A percentile compares a stretch with the other conserved stretches of the same genome.
phyloP scores from a whole-genome alignment of 2,797 vertebrate species.

The Cygnus olor region DNA sequence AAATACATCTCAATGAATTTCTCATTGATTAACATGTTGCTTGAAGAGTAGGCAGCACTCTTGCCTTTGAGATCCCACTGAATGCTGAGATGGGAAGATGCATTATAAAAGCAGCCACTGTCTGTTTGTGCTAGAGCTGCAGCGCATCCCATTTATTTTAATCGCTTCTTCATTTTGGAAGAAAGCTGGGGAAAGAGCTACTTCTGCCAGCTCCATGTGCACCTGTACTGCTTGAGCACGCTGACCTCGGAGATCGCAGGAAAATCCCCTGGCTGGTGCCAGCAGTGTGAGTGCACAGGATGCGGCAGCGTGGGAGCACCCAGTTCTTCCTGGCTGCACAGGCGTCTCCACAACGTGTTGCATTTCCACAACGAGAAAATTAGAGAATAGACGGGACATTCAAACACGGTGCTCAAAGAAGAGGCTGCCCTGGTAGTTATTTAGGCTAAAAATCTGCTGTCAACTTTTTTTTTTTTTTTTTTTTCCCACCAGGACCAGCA shows the following conservation, averaged over 20 bases:
- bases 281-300: neutral
- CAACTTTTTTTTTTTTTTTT: neutral
- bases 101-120: neutral
- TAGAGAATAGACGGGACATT: neutral
- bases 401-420: neutral
- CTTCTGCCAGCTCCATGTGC: neutral
- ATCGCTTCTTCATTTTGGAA: neutral
- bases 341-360: neutral
- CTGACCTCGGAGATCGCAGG: neutral
- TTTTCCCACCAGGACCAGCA: neutral
- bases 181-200: neutral
- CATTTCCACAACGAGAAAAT: neutral
- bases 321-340: neutral
- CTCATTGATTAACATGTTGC: neutral
- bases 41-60: neutral
- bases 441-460: constrained; percentile 9
- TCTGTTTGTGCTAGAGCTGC: neutral
- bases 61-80: neutral
- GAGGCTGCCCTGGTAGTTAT: neutral
- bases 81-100: neutral
- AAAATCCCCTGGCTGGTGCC: neutral
- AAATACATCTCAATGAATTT: neutral
- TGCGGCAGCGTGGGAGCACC: neutral
- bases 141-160: neutral
- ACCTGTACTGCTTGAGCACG: neutral